Evolutionary conservation across 2,113 vertebrate genomes (phyloP), one percentile per base, ranked within the genome.

Genomic region (Hemibagrus wyckioides): DNA sequence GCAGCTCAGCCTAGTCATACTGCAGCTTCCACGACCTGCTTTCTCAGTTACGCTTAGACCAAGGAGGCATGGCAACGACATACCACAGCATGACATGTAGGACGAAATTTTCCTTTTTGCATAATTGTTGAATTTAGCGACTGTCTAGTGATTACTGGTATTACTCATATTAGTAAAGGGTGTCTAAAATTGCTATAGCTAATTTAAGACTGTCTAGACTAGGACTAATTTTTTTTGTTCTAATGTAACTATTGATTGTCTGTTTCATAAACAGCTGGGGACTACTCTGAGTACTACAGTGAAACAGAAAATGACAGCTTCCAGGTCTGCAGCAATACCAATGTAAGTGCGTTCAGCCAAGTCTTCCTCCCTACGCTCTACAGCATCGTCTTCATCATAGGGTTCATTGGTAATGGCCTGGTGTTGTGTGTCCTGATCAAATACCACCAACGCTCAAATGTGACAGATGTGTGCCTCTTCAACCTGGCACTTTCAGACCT

Each of bases 401-500:
- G 95, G 6, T 90, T 93, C 59, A 25, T 93, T 8, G 94, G 94
- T 61, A 99, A 99, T 39, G 81, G 89, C 82, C 92, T 98, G 30
- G 96, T 99, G 23, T 6, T 97, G 73, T 94, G 95, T 36, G 94
- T 99, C 84, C 94, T 97, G 21, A 56, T 95, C 71, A 89, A 89
- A 86, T 92, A 93, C 77, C 93, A 93, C 56, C 94, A 94, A 63
- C 91, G 95, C 80, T 94, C 76, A 87, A 95, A 94, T 75, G 69
- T 97, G 93, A 97, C 97, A 0, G 97, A 97, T 0, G 61, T 98
- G 6, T 98, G 97, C 88, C 95, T 98, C 19, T 77, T 97, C 88
- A 97, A 97, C 93, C 91, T 99, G 39, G 96, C 96, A 2, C 30
- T 97, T 50, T 95, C 97, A 0, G 96, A 99, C 90, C 92, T 98